phyloP scores from a whole-genome alignment of 2,797 vertebrate genomes.

The Lindbergichthys nudifrons region DNA sequence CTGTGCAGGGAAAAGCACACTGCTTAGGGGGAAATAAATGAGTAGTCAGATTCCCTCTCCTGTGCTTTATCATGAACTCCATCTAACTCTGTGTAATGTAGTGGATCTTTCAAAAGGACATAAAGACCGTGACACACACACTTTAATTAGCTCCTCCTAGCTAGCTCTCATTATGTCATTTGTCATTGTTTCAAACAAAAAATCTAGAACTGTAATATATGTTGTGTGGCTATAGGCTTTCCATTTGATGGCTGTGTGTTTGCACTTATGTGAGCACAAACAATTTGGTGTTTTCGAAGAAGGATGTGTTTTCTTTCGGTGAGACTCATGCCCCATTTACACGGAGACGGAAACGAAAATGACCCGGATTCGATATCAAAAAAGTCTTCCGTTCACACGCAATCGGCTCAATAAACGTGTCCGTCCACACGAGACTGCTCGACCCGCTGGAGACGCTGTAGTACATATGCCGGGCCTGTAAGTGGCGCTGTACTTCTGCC shows the following conservation, averaged over 20 bases:
- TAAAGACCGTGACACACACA: conserved; percentile 5
- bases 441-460: too few species aligned
- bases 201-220: background rate
- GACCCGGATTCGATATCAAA: too few species aligned
- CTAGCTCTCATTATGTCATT: conserved; percentile 30
- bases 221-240: conserved; percentile 4
- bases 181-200: conserved; percentile 33
- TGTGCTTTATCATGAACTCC: conserved; percentile 34
- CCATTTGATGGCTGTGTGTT: conserved; percentile 4
- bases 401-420: too few species aligned
- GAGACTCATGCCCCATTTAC: background rate
- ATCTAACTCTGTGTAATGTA: conserved; percentile 31
- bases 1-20: conserved; percentile 15
- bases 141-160: conserved; percentile 49
- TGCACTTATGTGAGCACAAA: background rate
- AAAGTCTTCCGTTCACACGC: too few species aligned
- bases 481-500: too few species aligned
- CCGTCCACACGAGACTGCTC: too few species aligned
- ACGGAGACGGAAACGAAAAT: too few species aligned
- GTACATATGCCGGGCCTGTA: too few species aligned
- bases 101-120: conserved; percentile 30
- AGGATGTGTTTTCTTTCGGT: conserved; percentile 46
- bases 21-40: conserved; percentile 29
- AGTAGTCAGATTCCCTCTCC: conserved; percentile 20
- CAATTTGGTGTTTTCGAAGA: conserved; percentile 26